A percentile compares a stretch with the other conserved stretches of the same genome.
These are phyloP conservation scores for Periphyllus acericola DNA, from an alignment of 2,888 invertebrate species.

Conservation along the genomic window DNA sequence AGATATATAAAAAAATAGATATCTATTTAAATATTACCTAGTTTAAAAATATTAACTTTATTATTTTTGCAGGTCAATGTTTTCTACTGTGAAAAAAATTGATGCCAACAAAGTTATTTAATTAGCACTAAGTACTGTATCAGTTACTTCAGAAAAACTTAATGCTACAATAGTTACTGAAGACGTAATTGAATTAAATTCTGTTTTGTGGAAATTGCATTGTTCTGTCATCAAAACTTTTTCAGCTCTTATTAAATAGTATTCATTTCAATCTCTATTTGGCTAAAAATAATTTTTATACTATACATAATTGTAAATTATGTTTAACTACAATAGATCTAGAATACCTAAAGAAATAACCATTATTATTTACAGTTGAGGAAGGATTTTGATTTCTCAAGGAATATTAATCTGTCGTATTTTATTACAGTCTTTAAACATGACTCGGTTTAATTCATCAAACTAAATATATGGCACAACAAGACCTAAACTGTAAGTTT, in stretches of 20 bases:
- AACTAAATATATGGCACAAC: constrained; percentile 57
- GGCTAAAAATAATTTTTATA: constrained; percentile 1
- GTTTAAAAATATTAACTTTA: constrained; percentile 7
- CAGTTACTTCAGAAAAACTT: constrained; percentile 60
- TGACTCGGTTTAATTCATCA: constrained; percentile 50
- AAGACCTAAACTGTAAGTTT: constrained; percentile 59
- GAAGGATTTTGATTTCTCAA: constrained; percentile 63
- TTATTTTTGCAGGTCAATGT: constrained; percentile 60
- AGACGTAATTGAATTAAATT: constrained; percentile 60
- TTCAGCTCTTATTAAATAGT: constrained; percentile 63
- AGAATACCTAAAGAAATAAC: background rate
- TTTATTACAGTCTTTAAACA: constrained; percentile 62
- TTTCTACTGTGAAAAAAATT: constrained; percentile 62
- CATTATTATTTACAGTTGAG: constrained; percentile 58
- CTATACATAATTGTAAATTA: background rate
- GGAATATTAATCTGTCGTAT: constrained; percentile 62
- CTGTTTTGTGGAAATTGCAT: constrained; percentile 62
- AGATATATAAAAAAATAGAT: constrained; percentile 3
- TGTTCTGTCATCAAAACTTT: constrained; percentile 58
- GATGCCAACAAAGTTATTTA: constrained; percentile 60
- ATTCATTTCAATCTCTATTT: background rate
- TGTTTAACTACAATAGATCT: no score
- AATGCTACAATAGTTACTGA: constrained; percentile 46
- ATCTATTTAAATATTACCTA: background rate
- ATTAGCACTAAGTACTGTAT: constrained; percentile 58